These are phyloP conservation scores for Rana temporaria DNA, from an alignment of 2,113 vertebrate genomes.

Conservation along the genomic window DNA sequence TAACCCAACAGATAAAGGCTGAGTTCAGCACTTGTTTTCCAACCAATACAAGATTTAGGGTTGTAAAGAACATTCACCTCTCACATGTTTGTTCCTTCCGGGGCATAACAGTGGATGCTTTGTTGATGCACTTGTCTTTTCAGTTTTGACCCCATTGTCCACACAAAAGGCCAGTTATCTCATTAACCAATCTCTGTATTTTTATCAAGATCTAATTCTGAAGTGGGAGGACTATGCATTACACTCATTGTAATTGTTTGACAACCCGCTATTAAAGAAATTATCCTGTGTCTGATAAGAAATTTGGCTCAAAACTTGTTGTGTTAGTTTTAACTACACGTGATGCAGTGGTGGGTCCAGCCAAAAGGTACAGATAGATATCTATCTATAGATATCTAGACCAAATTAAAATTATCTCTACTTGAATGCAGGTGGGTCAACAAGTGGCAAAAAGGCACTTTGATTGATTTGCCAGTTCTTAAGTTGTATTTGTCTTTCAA, in stretches of 20 bases:
- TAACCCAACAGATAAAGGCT: background rate
- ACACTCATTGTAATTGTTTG: conserved; percentile 45
- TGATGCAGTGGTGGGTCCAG: background rate
- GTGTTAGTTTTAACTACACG: conserved; percentile 1
- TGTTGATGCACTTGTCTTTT: conserved; percentile 64
- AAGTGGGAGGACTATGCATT: conserved; percentile 27
- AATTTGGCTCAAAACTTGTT: conserved; percentile 17
- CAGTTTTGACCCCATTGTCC: conserved; percentile 7
- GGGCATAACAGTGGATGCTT: conserved; percentile 56
- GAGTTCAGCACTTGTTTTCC: background rate
- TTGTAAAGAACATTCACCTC: background rate
- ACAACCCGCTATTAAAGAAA: conserved; percentile 33
- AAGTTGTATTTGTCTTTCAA: background rate
- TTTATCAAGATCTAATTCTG: conserved; percentile 39
- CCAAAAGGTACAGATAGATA: background rate
- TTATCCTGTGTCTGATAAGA: conserved; percentile 28
- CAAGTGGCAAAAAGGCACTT: background rate
- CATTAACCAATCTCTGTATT: conserved; percentile 33
- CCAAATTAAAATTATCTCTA: conserved; percentile 24
- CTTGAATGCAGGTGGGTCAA: conserved; percentile 31
- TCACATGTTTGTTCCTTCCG: conserved; percentile 6
- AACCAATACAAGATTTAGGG: background rate
- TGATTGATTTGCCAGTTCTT: conserved; percentile 30
- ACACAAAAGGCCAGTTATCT: conserved; percentile 24
- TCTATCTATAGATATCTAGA: conserved; percentile 2